Evolutionary conservation across 2,888 invertebrate genomes (phyloP), one percentile per base, ranked within the genome.

Genomic region (Orchestes rusci): DNA sequence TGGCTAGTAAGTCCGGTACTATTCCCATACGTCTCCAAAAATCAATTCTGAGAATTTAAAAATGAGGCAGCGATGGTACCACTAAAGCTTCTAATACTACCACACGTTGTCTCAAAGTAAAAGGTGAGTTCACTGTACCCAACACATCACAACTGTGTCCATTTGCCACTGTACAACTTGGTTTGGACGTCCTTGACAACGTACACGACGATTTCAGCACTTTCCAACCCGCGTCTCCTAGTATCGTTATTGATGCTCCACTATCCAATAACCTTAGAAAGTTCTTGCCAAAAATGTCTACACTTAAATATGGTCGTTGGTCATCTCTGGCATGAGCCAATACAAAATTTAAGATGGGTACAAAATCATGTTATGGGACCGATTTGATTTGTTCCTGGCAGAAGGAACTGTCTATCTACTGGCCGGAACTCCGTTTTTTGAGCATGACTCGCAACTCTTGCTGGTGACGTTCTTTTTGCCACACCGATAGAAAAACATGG

Each of bases 201-300:
- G 5, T 23, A 8, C 23, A 23, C 7, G 23, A 23, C 23, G 23
- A 5, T 23, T 8, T 5, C 23, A 23, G 23, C 5, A 23, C 23
- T 23, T 23, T 8, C 8, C 23, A 23, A 23, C 23, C 23, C 5
- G 5, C 8, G 23, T 5, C 23, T n/a, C 51, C 51, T 27, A 45
- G 15, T 3, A 51, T 19, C 1, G 48, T 51, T 8, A 44, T 37
- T 3, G 46, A 38, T 10, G 47, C 44, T 4, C 49, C 51, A 18
- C 44, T n/a, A n/a, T n/a, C 50, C 10, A 47, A 39, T 8, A 53
- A 29, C 12, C 40, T 48, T 3, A 49, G 31, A 30, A 45, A 42
- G 2, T 41, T n/a, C 10, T 20, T 34, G 1, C 43, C 45, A 23
- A 43, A 12, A 10, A 12, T 30, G 5, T 7, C 12, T 12, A 30